Evolutionary conservation across 1,140 invertebrate species (phyloP), one percentile per base, ranked within the genome.

Genomic region (Gonioctena quinquepunctata): DNA sequence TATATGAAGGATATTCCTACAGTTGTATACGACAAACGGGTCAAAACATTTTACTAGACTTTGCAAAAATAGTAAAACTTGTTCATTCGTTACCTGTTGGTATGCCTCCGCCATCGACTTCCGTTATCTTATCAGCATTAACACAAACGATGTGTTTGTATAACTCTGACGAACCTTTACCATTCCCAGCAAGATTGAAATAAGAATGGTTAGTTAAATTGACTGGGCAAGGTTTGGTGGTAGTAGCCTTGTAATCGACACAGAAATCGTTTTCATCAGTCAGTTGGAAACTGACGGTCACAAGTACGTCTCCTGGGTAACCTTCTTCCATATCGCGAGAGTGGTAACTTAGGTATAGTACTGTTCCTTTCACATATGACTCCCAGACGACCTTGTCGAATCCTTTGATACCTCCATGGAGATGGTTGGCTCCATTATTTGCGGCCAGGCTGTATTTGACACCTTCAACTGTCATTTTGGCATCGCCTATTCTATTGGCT

Each of bases 121-220:
- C 91, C 0, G 92, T 93, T 79, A 91, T 94, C 21, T 83, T 84
- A 84, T 95, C 90, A 23, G 94, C 91, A 76, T 92, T 91, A 1
- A 97, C 87, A 1, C 79, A 83, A 2, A 96, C 84, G 18, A 85
- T 77, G 80, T 98, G 96, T 52, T 93, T 89, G 72, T 92, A 90
- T 1, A 94, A 73, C 72, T 89, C 89, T 22, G 68, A 52, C 42
- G 80, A 73, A 52, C 81, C 82, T 76, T 79, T 79, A 82, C 87
- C 88, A 82, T 96, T 93, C 3, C 96, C 96, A 66, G 90, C 94
- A 27, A 99, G 84, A 84, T 99, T 99, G 80, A 98, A 98, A 82
- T 97, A 98, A 3, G 93, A 88, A 81, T 99, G 96, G 83, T 97
- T 97, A 0, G 95, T 95, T 48, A 98, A 83, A 83, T 96, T 98